Conservation (phyloP, 2,888 invertebrate genomes). For the Odontomyia ornata region DNA sequence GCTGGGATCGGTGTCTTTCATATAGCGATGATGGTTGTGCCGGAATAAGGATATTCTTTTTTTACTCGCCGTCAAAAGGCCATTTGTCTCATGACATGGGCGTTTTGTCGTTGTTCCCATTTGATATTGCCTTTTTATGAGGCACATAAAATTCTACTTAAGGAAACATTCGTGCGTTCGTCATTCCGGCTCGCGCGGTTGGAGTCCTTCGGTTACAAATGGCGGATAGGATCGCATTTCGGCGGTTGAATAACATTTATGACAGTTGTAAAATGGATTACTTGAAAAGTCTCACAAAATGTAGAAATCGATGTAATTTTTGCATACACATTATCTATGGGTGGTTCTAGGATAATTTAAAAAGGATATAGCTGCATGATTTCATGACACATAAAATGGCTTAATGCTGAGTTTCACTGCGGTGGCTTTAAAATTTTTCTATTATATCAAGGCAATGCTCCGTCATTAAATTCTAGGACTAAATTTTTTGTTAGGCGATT, state of each 20-base stretch:
- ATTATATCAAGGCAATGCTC: too few relatives aligned
- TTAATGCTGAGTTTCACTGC: too few relatives aligned
- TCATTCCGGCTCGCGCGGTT: not conserved
- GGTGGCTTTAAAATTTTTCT: too few relatives aligned
- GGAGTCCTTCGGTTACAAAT: too few relatives aligned
- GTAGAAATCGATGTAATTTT: too few relatives aligned
- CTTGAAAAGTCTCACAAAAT: not conserved
- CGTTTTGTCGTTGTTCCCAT: not conserved
- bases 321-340: too few relatives aligned
- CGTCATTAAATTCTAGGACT: too few relatives aligned
- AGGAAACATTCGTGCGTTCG: not conserved
- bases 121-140: constrained; percentile 1
- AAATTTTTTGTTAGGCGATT: too few relatives aligned
- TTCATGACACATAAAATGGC: too few relatives aligned
- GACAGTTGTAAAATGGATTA: not conserved
- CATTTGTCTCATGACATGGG: constrained; percentile 27
- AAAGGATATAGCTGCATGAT: too few relatives aligned
- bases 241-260: not conserved
- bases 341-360: too few relatives aligned
- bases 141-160: constrained; percentile 22
- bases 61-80: not conserved
- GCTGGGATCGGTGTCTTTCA: not conserved
- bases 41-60: not conserved
- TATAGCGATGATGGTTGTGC: not conserved
- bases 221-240: not conserved